Evolutionary conservation across 2,113 vertebrate genomes (phyloP), one percentile per base, ranked within the genome.

Genomic region (Nibea coibor): DNA sequence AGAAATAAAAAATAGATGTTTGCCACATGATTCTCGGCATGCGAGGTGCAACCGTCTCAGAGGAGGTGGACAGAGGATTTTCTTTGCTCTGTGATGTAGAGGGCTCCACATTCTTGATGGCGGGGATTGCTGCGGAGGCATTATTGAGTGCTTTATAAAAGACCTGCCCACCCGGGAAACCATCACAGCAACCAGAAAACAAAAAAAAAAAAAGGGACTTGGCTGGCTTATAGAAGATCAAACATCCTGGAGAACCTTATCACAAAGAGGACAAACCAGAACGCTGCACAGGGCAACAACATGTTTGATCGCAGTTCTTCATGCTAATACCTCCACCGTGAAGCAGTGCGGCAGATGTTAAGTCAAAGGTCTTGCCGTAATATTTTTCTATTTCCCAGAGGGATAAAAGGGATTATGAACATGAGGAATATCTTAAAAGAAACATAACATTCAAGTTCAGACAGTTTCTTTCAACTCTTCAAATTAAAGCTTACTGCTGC

Each of bases 81-180:
- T 65, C 70, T 87, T 72, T 81, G 43, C 82, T 75, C 64, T 43
- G 19, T 86, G 68, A 88, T 92, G 84, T 84, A 67, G 81, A 85
- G 74, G 73, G 69, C 81, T 90, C 76, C 53, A 64, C 63, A 62
- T 72, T 77, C 84, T 82, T 57, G n/a, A 77, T 74, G 82, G 85
- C 42, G 1, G 76, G 88, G 81, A 87, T 72, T 80, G 83, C 87
- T 80, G 80, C 17, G 81, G 79, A 90, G 78, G 76, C 73, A 83
- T 75, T 82, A 89, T 83, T 87, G 89, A 91, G 84, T 79, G 89
- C 87, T 91, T 87, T 90, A 61, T 87, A 88, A 93, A 39, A 93
- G 88, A 89, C 73, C 79, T 84, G 63, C 81, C 88, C 89, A 89
- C 76, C 61, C 31, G 78, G 89, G 87, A 85, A 72, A 75, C 43